Evolutionary conservation across 2,113 vertebrate genomes (phyloP), one percentile per base, ranked within the genome.

Genomic region (Corapipo altera): DNA sequence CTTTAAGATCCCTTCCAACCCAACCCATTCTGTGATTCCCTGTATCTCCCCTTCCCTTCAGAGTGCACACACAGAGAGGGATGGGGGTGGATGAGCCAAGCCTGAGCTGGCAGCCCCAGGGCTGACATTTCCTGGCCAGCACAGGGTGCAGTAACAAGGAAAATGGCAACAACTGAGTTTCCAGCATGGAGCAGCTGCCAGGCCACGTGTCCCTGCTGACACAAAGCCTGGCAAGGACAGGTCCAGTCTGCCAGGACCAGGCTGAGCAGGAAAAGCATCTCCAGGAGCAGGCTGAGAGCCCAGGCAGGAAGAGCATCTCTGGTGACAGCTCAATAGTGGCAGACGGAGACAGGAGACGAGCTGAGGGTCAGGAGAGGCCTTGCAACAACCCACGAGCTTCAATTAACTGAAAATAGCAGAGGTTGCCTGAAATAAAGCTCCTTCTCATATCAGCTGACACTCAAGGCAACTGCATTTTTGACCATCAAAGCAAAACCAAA

Each of bases 231-330:
- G 84, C 77, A 57, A 64, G 58, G 77, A 37, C 35, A 88, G 73
- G 83, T 43, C 86, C 76, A 64, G 86, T 1, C 72, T 93, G 93
- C 72, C 91, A 95, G 89, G 76, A 35, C 46, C 86, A 67, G 85
- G 72, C 55, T 94, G 94, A 83, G 72, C 85, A 89, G 88, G 92
- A 96, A 84, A 9, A 77, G 91, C 75, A 95, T 33, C 94, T 66
- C 88, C 85, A 95, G 89, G 89, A 92, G 51, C 92, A 86, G 88
- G 94, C 89, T 91, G 89, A 95, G 91, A 95, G 88, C 95, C 82
- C 79, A 27, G 88, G 83, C 85, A 90, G 85, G 79, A 95, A 83
- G 18, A 86, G 85, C 91, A 91, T 67, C 91, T 84, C 88, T 0
- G 4, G 91, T 64, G 86, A 93, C 65, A 78, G 89, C 83, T 80